Conservation (phyloP, 2,797 vertebrate genomes). For the Megaceryle alcyon region DNA sequence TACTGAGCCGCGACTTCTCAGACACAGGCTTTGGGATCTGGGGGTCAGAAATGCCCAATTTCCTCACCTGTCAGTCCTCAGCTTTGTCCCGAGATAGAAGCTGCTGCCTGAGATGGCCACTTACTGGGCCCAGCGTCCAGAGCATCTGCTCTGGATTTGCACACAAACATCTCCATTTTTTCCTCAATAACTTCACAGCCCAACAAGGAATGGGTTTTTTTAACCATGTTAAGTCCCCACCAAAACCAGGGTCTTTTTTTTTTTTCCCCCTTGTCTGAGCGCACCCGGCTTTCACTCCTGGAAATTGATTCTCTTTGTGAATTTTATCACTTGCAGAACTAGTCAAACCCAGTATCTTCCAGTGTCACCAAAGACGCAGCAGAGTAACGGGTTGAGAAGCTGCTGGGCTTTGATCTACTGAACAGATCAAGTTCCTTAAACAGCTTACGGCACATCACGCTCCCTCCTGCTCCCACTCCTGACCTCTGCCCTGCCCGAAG, state of each 20-base stretch:
- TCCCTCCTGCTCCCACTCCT: background rate
- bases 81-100: accelerated
- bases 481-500: background rate
- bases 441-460: accelerated
- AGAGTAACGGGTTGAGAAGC: background rate
- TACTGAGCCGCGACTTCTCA: accelerated
- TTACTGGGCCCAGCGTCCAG: accelerated
- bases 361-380: background rate
- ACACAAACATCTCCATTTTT: background rate
- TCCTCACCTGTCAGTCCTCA: background rate
- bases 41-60: accelerated
- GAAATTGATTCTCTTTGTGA: background rate
- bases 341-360: background rate
- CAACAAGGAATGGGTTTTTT: background rate
- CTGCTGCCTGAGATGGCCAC: accelerated
- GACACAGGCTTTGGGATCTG: accelerated
- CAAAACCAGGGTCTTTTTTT: background rate
- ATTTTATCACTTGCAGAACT: background rate
- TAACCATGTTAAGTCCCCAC: background rate
- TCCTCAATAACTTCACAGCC: background rate
- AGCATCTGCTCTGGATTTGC: background rate
- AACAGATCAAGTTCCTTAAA: background rate
- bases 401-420: background rate
- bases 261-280: too few relatives aligned
- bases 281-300: background rate